phyloP scores from a whole-genome alignment of 1,140 invertebrate species.

The Oryctes rhinoceros region DNA sequence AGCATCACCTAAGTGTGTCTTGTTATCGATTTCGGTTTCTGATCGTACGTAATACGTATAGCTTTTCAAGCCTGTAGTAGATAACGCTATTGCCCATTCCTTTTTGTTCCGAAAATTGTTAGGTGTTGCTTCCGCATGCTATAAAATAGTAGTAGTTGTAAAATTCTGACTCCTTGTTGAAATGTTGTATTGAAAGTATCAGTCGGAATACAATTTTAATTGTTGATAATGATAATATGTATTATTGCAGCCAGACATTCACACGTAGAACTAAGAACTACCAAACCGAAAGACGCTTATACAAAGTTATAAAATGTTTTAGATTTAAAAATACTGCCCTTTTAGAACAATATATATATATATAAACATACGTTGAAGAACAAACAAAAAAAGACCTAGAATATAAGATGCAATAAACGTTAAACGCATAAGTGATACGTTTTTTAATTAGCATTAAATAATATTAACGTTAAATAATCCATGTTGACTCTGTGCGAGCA shows the following conservation, averaged over 20 bases:
- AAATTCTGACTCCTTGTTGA: neutral
- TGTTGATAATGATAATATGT: neutral
- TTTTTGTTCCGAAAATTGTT: neutral
- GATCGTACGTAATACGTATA: conserved; percentile 10
- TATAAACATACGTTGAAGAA: neutral
- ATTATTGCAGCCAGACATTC: conserved; percentile 14
- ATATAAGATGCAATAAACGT: neutral
- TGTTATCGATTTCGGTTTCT: conserved; percentile 41
- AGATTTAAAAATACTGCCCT: conserved; percentile 47
- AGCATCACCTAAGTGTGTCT: conserved; percentile 52
- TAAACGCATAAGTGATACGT: neutral
- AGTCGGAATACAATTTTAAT: neutral
- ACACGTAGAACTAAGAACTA: neutral
- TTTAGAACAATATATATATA: conserved; percentile 49
- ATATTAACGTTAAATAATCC: too few relatives aligned
- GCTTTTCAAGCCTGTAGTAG: neutral
- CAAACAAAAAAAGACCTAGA: neutral
- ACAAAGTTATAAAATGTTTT: conserved; percentile 38
- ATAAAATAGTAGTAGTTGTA: neutral
- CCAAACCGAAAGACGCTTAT: conserved; percentile 47
- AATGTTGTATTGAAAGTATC: neutral
- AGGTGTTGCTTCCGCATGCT: neutral
- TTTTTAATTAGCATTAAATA: neutral
- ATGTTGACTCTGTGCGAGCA: too few relatives aligned
- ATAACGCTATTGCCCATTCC: neutral